Conservation (phyloP, 2,797 vertebrate species). For the Acestrorhynchus altus region DNA sequence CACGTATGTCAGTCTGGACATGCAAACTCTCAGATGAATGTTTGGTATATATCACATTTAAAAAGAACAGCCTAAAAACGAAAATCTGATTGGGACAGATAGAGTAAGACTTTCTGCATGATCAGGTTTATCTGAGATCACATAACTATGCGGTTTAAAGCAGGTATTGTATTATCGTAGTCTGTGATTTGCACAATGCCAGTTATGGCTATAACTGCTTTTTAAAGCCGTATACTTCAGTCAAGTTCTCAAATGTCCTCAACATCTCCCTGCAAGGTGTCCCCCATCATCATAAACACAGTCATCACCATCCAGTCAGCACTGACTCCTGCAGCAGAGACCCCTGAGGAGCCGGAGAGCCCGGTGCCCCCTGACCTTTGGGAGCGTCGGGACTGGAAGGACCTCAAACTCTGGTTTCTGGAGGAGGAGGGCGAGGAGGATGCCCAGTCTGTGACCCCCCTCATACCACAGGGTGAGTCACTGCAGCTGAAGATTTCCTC, state of each 20-base stretch:
- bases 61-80: too few relatives aligned
- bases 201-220: not conserved
- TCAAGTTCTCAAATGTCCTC: not conserved
- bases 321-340: conserved; percentile 85
- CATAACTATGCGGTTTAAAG: too few relatives aligned
- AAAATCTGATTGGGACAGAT: too few relatives aligned
- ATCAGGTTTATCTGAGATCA: too few relatives aligned
- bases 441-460: conserved; percentile 65
- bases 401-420: conserved; percentile 94
- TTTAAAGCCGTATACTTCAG: not conserved
- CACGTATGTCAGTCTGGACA: too few relatives aligned
- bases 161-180: too few relatives aligned
- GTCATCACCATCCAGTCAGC: conserved; percentile 95
- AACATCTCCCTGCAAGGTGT: conserved; percentile 80
- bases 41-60: too few relatives aligned
- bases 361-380: conserved; percentile 85
- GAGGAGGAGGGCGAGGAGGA: conserved; percentile 86
- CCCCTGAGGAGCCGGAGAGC: conserved; percentile 79
- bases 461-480: conserved; percentile 86
- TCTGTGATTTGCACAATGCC: too few relatives aligned
- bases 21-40: too few relatives aligned
- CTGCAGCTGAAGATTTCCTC: conserved; percentile 86
- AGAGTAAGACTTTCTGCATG: too few relatives aligned
- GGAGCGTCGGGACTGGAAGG: conserved; percentile 85
- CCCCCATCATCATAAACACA: conserved; percentile 97